Percentiles rank a stretch among this genome's conserved stretches.
Evolutionary conservation across 2,797 vertebrate species (phyloP).

Genomic region (Vireo griseus): DNA sequence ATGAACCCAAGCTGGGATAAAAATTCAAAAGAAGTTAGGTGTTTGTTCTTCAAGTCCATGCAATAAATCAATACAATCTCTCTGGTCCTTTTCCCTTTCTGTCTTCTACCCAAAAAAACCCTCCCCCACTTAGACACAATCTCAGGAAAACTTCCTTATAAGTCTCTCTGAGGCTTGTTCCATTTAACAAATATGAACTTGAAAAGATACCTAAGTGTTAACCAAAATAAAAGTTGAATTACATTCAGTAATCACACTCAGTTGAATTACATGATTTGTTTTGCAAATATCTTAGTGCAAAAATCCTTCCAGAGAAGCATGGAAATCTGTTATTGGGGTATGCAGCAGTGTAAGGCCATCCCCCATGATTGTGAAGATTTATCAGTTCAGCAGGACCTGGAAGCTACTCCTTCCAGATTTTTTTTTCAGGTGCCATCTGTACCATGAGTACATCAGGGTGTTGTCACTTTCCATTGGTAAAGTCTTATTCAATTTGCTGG

Average conservation of each 20-base stretch:
- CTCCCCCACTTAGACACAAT: fast-evolving
- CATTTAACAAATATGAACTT: neutral
- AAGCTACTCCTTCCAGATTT: neutral
- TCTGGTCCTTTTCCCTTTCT: neutral
- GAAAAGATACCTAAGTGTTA: neutral
- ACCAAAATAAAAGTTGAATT: neutral
- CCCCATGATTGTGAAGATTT: neutral
- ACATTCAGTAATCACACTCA: neutral
- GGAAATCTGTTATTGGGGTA: neutral
- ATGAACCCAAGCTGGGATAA: neutral
- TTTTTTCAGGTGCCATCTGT: neutral
- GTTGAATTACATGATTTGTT: neutral
- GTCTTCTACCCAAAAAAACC: neutral
- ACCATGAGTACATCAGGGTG: neutral
- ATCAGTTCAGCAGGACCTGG: neutral
- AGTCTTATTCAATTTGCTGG: neutral
- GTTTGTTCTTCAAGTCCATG: neutral
- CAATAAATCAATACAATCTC: neutral
- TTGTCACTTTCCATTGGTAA: neutral
- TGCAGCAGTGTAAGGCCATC: neutral
- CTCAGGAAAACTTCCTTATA: neutral
- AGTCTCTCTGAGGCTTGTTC: neutral
- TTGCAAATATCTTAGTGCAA: neutral
- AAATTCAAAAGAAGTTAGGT: neutral
- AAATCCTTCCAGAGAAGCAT: neutral